Percentiles rank a stretch among this genome's conserved stretches.
phyloP scores from a whole-genome alignment of 2,113 vertebrate species.

The Silurus glanis region DNA sequence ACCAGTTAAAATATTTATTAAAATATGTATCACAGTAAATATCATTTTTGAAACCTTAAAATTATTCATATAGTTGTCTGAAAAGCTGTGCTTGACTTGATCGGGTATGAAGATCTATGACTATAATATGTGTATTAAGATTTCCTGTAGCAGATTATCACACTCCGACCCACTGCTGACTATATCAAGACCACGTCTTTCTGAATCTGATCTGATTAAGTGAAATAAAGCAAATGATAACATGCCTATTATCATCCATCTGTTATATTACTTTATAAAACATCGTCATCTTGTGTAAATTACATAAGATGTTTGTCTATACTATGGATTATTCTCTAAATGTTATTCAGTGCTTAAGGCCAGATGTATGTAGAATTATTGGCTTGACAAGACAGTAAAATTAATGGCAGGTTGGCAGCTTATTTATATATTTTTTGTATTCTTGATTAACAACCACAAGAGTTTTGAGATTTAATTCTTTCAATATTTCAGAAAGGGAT shows the following conservation, averaged over 20 bases:
- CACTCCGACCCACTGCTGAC: background rate
- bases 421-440: slow-evolving; percentile 28
- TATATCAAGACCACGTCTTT: background rate
- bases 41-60: background rate
- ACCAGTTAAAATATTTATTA: background rate
- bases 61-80: background rate
- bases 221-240: background rate
- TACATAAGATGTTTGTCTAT: background rate
- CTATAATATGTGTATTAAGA: background rate
- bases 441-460: slow-evolving; percentile 40
- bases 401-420: background rate
- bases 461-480: slow-evolving; percentile 54
- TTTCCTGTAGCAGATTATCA: background rate
- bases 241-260: background rate
- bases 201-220: background rate
- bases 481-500: slow-evolving; percentile 61
- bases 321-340: background rate
- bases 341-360: background rate
- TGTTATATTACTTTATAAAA: background rate
- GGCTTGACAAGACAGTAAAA: background rate
- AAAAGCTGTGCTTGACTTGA: background rate
- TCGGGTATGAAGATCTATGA: background rate
- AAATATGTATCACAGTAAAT: background rate
- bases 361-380: background rate
- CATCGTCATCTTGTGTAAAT: background rate